phyloP scores from a whole-genome alignment of 1,140 invertebrate species.

The silkworm (Bombyx mori) region DNA sequence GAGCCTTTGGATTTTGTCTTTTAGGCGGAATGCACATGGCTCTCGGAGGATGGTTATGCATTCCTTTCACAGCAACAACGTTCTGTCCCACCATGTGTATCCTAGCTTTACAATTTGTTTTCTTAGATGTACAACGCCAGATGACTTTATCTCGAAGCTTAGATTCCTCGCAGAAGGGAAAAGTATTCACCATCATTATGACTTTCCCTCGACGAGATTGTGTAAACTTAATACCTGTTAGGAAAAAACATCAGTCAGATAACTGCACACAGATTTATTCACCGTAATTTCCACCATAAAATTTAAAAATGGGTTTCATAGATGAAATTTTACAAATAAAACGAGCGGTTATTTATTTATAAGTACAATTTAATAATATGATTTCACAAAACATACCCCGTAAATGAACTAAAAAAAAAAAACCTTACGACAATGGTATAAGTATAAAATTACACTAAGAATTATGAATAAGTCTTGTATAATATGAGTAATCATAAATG shows the following conservation, averaged over 20 bases:
- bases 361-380: conserved; percentile 70
- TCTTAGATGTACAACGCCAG: conserved; percentile 69
- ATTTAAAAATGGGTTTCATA: background rate
- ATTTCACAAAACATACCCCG: conserved; percentile 68
- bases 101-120: conserved; percentile 67
- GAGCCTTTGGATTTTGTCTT: conserved; percentile 15
- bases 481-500: conserved; percentile 51
- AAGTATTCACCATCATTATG: conserved; percentile 71
- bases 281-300: background rate
- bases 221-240: conserved; percentile 65
- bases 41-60: conserved; percentile 66
- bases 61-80: conserved; percentile 64
- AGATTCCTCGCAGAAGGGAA: conserved; percentile 69
- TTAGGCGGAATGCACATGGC: conserved; percentile 25
- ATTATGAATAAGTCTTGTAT: conserved; percentile 40
- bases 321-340: conserved; percentile 32
- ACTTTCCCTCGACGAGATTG: conserved; percentile 67
- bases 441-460: conserved; percentile 64
- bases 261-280: conserved; percentile 16
- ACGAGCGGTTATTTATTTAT: conserved; percentile 62
- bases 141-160: conserved; percentile 67
- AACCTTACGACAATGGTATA: conserved; percentile 61
- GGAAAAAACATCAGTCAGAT: conserved; percentile 41
- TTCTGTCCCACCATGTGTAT: conserved; percentile 65
- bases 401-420: conserved; percentile 47